Base-by-base conservation (phyloP, 2,113 vertebrate genomes). In the Zapornia atra region DNA sequence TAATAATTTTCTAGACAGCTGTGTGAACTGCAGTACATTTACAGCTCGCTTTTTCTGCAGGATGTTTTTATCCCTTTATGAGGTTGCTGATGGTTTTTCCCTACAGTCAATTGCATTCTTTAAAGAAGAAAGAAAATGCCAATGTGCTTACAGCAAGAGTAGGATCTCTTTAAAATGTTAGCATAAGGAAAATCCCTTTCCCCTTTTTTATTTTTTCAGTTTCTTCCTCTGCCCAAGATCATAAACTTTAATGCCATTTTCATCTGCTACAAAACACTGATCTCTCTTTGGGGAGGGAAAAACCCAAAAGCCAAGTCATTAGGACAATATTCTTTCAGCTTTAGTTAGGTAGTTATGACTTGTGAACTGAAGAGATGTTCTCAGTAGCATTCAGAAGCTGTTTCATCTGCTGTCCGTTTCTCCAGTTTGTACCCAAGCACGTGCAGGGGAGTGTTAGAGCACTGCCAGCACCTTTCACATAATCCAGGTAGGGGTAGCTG, bases 401-500 rank as follows among this genome's bases (percentile, higher is more conserved):
- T 90, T 91, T 61, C 5, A 65, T 48, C 31, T 69, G 70, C 34
- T 59, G 72, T 18, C 40, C 16, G 29, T 46, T 59, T 33, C 34
- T 36, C 26, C 31, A 33, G 33, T 61, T 66, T 36, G 16, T 29
- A 46, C 9, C 71, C 44, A 51, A n/a, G 18, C 26, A 24, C 1
- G 1, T 12, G 38, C 38, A 70, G 31, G 26, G 7, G 5, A 14
- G 46, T 31, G 8, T 5, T 15, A n/a, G 29, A 53, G n/a, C 50
- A 7, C 36, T 0, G 0, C 36, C 24, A 28, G 40, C 11, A 3
- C 17, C 42, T 72, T 31, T 33, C 12, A 24, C 1, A 0, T 33
- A 26, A 76, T 25, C 46, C 69, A 3, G 25, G 21, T 13, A 34
- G 29, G 53, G 64, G 6, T 28, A 54, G 66, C 1, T 31, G 42